These are phyloP conservation scores for Cercopithecus mona DNA, from an alignment of 2,113 vertebrate genomes.

Conservation along the genomic window DNA sequence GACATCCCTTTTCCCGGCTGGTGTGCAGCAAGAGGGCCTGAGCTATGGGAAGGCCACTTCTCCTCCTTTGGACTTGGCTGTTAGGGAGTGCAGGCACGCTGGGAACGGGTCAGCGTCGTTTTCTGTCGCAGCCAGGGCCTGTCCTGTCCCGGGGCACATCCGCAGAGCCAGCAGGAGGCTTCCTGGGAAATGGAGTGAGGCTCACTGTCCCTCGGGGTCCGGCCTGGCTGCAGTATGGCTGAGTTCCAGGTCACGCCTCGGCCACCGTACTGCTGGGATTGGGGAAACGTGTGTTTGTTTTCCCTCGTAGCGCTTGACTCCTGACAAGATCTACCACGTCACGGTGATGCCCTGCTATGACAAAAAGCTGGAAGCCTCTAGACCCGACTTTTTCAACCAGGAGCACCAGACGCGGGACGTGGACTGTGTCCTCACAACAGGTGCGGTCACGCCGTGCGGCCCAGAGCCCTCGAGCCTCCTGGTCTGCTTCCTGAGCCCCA, in stretches of 20 bases:
- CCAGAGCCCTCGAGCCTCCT: not conserved
- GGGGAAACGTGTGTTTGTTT: not conserved
- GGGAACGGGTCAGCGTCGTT: not conserved
- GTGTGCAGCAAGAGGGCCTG: too few species aligned
- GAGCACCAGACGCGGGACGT: slow-evolving; percentile 93
- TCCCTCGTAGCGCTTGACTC: slow-evolving; percentile 84
- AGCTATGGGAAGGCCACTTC: not conserved
- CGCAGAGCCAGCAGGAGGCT: too few species aligned
- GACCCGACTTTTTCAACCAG: slow-evolving; percentile 91
- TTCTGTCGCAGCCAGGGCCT: not conserved
- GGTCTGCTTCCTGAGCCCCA: not conserved
- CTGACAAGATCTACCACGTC: slow-evolving; percentile 92
- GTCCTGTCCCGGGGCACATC: not conserved
- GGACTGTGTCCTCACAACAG: slow-evolving; percentile 98
- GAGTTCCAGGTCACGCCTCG: not conserved
- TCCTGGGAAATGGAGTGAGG: not conserved
- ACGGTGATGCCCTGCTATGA: slow-evolving; percentile 98
- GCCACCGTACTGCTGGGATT: not conserved
- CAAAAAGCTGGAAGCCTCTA: slow-evolving; percentile 97
- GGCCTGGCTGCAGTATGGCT: not conserved
- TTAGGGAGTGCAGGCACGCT: too few species aligned
- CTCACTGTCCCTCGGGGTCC: too few species aligned
- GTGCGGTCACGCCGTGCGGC: slow-evolving; percentile 70
- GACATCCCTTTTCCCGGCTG: too few species aligned
- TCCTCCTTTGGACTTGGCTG: not conserved